Base-by-base conservation (phyloP, 1,140 invertebrate genomes). In the Brachionus plicatilis region DNA sequence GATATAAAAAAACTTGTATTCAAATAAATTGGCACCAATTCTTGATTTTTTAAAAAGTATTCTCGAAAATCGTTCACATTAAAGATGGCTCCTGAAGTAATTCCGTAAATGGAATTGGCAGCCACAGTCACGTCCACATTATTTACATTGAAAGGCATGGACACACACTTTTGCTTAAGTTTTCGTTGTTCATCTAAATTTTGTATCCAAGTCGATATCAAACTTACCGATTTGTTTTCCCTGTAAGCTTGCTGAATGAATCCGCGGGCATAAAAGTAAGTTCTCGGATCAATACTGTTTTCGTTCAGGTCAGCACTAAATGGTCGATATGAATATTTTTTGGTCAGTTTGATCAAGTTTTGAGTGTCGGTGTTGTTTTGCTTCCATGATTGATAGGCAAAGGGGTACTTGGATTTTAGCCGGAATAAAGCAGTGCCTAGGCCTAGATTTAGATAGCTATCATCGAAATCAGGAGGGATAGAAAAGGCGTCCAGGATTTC, bases 391-490 rank as follows among this genome's bases (percentile, higher is more conserved):
- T 68, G 6, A 50, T 84, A 85, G 8, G 85, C 85, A 1, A 83
- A 80, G 9, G 85, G 83, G 45, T 87, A 87, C 5, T 85, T 65
- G 3, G 80, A 43, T 45, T 72, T 78, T 17, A 86, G 53, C 33
- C 86, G 29, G n/a, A 29, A 70, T 27, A 88, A 80, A 9, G 87
- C 50, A 9, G 86, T 72, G 2, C 88, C 88, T 0, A 89, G 45
- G n/a, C 87, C 88, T 29, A 89, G 45, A 84, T 89, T 89, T 11
- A 88, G 85, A 85, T 88, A 89, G 0, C 87, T 88, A 79, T 89
- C 88, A 84, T 89, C 88, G 84, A 89, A 88, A 84, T 89, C 88
- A 0, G 88, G 86, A 6, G 88, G 88, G 43, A 88, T 88, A 47
- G 86, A 86, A 78, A 89, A 88, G 0, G 86, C 87, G 14, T 87